Conservation (phyloP, 2,888 invertebrate genomes). For the Lymantria dispar region DNA sequence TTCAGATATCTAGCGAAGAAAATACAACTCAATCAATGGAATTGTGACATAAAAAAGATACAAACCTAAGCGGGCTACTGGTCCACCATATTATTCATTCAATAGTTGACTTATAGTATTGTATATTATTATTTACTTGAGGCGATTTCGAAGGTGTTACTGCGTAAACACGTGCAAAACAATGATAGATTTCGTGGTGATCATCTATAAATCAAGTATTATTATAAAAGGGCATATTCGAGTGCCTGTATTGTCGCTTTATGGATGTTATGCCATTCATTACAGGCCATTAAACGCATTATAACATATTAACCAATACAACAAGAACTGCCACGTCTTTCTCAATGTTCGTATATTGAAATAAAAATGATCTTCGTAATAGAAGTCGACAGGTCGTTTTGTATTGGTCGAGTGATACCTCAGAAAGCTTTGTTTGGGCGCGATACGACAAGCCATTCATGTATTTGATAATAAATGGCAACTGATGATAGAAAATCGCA, state of each 20-base stretch:
- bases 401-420: slow-evolving; percentile 61
- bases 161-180: slow-evolving; percentile 74
- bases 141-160: slow-evolving; percentile 49
- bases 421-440: slow-evolving; percentile 75
- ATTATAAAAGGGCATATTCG: slow-evolving; percentile 77
- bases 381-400: slow-evolving; percentile 47
- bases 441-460: slow-evolving; percentile 78
- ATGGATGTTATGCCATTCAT: slow-evolving; percentile 82
- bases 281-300: slow-evolving; percentile 81
- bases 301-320: slow-evolving; percentile 60
- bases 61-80: slow-evolving; percentile 15
- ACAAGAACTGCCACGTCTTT: slow-evolving; percentile 36
- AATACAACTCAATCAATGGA: neutral
- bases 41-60: slow-evolving; percentile 3
- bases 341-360: slow-evolving; percentile 9
- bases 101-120: slow-evolving; percentile 39
- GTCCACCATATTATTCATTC: slow-evolving; percentile 21
- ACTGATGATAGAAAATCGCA: slow-evolving; percentile 60
- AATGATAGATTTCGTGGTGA: slow-evolving; percentile 61
- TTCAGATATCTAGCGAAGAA: too few species aligned
- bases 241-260: slow-evolving; percentile 78
- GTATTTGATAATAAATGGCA: slow-evolving; percentile 74
- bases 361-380: slow-evolving; percentile 39
- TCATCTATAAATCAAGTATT: slow-evolving; percentile 75
- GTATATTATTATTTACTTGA: slow-evolving; percentile 25